These are phyloP conservation scores for Parnassius orleans DNA, from an alignment of 2,888 invertebrate species.

Conservation along the genomic window DNA sequence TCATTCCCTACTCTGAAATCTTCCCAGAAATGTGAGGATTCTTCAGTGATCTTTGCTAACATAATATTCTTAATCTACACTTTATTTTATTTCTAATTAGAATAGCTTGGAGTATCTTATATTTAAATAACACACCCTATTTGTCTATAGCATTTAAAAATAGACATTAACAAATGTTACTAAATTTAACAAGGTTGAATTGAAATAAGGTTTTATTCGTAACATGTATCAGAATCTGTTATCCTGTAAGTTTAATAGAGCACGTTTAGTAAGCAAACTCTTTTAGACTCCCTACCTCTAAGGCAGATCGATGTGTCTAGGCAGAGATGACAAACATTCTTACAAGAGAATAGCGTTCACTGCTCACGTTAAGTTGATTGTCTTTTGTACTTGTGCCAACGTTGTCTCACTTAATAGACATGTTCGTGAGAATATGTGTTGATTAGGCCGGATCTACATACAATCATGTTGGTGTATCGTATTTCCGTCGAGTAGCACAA, in stretches of 20 bases:
- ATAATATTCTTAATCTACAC: too few relatives aligned
- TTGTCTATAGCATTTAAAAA: too few relatives aligned
- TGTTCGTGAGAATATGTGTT: background rate
- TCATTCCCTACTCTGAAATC: background rate
- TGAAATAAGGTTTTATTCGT: too few relatives aligned
- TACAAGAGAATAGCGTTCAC: constrained; percentile 8
- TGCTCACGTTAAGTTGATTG: background rate
- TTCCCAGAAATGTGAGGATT: background rate
- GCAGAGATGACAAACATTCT: constrained; percentile 10
- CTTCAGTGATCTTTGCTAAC: too few relatives aligned
- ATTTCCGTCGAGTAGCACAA: too few relatives aligned
- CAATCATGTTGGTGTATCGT: too few relatives aligned
- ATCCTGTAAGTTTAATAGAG: constrained; percentile 14
- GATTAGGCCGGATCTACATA: background rate
- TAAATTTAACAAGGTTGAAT: too few relatives aligned
- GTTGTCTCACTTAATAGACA: constrained; percentile 5
- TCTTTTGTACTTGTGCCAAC: background rate
- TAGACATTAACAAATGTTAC: too few relatives aligned
- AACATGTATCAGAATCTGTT: constrained; percentile 3
- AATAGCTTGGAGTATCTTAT: too few relatives aligned
- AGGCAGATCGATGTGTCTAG: background rate
- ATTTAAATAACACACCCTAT: too few relatives aligned
- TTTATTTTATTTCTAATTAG: too few relatives aligned
- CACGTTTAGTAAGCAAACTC: constrained; percentile 13
- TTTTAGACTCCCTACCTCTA: background rate